A percentile compares a stretch with the other conserved stretches of the same genome.
phyloP scores from a whole-genome alignment of 2,113 vertebrate species.

The Antigone vipio region DNA sequence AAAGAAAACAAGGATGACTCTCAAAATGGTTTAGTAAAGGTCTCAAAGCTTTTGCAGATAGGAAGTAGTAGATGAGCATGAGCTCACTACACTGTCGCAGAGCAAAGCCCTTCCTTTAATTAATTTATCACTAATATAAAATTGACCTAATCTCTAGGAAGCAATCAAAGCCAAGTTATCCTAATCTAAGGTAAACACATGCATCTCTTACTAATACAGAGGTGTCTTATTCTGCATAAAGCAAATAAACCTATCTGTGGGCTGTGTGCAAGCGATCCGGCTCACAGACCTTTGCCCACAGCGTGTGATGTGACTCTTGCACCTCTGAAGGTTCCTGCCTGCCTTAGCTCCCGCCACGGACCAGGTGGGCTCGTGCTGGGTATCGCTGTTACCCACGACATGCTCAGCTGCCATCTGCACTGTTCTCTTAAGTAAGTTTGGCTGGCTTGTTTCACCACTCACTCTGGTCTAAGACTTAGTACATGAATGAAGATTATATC shows the following conservation, averaged over 20 bases:
- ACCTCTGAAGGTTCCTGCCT: not conserved
- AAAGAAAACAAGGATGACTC: not conserved
- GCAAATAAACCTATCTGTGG: not conserved
- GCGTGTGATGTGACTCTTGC: not conserved
- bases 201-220: not conserved
- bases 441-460: conserved; percentile 3
- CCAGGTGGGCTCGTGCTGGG: not conserved
- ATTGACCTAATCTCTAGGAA: not conserved
- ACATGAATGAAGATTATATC: not conserved
- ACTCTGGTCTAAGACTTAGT: not conserved
- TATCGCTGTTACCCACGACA: not conserved
- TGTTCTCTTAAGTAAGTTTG: not conserved
- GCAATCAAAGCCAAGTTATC: not conserved
- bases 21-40: not conserved
- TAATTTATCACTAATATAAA: not conserved
- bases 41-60: not conserved
- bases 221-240: not conserved
- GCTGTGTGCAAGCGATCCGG: not conserved
- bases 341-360: not conserved
- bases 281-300: conserved; percentile 4
- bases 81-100: not conserved
- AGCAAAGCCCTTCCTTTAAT: not conserved
- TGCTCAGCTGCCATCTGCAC: not conserved
- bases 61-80: not conserved
- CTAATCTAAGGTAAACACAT: not conserved